Conservation (phyloP, 2,888 invertebrate species). For the Mylabris sibirica region DNA sequence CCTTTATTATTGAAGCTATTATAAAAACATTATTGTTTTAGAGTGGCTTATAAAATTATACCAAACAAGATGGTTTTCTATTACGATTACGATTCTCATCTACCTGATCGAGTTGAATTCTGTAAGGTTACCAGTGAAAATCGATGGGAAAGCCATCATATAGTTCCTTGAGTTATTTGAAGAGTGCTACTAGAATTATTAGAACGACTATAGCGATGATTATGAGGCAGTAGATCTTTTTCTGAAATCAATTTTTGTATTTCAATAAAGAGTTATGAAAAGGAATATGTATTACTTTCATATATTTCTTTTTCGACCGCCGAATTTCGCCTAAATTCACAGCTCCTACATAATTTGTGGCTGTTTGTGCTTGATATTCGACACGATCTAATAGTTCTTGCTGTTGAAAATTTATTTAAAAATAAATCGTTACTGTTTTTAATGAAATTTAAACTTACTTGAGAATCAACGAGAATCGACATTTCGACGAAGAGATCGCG, state of each 20-base stretch:
- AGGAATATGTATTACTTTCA: conserved; percentile 63
- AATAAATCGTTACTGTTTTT: not conserved
- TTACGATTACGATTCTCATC: conserved; percentile 55
- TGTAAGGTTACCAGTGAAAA: not conserved
- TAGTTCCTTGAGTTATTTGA: conserved; percentile 19
- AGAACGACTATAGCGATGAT: conserved; percentile 16
- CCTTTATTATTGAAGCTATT: not conserved
- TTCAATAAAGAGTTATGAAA: conserved; percentile 5
- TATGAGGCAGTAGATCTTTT: conserved; percentile 22
- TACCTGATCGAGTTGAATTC: conserved; percentile 62
- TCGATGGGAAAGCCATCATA: not conserved
- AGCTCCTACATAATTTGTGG: conserved; percentile 67
- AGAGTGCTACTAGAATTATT: conserved; percentile 21
- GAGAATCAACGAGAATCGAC: conserved; percentile 79
- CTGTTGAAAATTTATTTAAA: conserved; percentile 54
- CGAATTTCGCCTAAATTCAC: conserved; percentile 65
- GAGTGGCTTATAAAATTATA: conserved; percentile 61
- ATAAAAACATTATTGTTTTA: conserved; percentile 48
- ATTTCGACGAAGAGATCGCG: conserved; percentile 85
- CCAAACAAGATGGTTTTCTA: conserved; percentile 63
- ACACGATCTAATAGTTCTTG: conserved; percentile 73
- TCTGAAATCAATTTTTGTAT: conserved; percentile 23
- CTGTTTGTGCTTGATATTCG: conserved; percentile 71
- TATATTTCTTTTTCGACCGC: conserved; percentile 61
- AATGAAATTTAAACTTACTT: conserved; percentile 62